A percentile compares a stretch with the other conserved stretches of the same genome.
These are phyloP conservation scores for Eilema griseolum DNA, from an alignment of 2,888 invertebrate species.

Conservation along the genomic window DNA sequence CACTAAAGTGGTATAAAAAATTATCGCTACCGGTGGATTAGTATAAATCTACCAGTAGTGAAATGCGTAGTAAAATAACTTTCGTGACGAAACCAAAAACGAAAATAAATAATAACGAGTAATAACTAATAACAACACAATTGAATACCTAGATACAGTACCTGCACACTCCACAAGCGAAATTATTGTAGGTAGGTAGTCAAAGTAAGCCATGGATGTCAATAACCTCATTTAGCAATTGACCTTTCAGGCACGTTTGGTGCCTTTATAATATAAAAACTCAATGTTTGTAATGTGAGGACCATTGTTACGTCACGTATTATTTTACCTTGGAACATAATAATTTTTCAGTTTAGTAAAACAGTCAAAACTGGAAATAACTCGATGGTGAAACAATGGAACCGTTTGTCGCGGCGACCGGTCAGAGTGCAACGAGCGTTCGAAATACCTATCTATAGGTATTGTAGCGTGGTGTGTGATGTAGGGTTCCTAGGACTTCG, in stretches of 20 bases:
- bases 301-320: constrained; percentile 70
- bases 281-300: constrained; percentile 49
- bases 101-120: too few species aligned
- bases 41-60: too few species aligned
- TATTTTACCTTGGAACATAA: constrained; percentile 44
- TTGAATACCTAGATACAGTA: not conserved
- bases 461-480: constrained; percentile 32
- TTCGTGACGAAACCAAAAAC: too few species aligned
- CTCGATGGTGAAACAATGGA: constrained; percentile 65
- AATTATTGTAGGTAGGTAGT: not conserved
- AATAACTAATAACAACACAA: not conserved
- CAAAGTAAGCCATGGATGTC: constrained; percentile 31
- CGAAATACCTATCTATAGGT: constrained; percentile 45
- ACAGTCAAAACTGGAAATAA: constrained; percentile 64
- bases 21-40: too few species aligned
- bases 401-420: constrained; percentile 50
- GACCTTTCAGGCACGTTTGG: constrained; percentile 47
- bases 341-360: constrained; percentile 58
- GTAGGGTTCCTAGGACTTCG: constrained; percentile 54
- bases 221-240: constrained; percentile 49
- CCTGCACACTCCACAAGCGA: not conserved
- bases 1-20: too few species aligned
- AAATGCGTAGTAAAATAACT: too few species aligned
- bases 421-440: constrained; percentile 60
- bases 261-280: constrained; percentile 45